Percentiles rank a stretch among this genome's conserved stretches.
These are phyloP conservation scores for Drosophila quinaria DNA, from an alignment of 2,888 invertebrate genomes.

Conservation along the genomic window DNA sequence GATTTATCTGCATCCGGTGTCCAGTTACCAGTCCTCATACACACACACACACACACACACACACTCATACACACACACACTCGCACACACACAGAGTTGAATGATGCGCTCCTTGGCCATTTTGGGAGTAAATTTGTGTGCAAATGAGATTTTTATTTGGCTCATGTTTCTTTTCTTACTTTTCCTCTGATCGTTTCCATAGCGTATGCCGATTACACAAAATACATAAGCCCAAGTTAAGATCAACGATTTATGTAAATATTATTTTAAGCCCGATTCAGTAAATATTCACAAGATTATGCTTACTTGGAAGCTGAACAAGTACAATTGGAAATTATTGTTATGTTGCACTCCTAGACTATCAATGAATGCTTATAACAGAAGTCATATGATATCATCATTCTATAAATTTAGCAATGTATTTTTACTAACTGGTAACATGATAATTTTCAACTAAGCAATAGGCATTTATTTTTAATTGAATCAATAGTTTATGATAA, in stretches of 20 bases:
- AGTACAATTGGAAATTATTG: constrained; percentile 1
- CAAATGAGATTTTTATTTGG: constrained; percentile 81
- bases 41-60: constrained; percentile 6
- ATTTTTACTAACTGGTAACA: not conserved
- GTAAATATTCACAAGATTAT: constrained; percentile 1
- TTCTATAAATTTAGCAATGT: not conserved
- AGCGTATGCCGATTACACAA: constrained; percentile 48
- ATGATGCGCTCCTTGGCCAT: constrained; percentile 75
- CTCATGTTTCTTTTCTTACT: constrained; percentile 69
- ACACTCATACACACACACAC: constrained; percentile 22
- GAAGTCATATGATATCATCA: not conserved
- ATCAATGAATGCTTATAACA: not conserved
- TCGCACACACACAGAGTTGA: constrained; percentile 55
- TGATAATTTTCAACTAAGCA: not conserved
- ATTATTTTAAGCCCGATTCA: constrained; percentile 6
- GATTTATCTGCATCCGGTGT: constrained; percentile 82
- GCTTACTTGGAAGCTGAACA: constrained; percentile 2
- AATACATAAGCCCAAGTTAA: constrained; percentile 26
- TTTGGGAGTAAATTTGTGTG: constrained; percentile 83
- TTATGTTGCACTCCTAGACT: not conserved
- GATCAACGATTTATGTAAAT: constrained; percentile 35
- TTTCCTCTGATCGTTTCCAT: constrained; percentile 40
- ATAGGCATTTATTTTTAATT: not conserved
- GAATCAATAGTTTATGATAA: too few species aligned
- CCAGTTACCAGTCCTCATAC: constrained; percentile 65